Base-by-base conservation (phyloP, 1,140 invertebrate species). In the Drosophila takahashii region DNA sequence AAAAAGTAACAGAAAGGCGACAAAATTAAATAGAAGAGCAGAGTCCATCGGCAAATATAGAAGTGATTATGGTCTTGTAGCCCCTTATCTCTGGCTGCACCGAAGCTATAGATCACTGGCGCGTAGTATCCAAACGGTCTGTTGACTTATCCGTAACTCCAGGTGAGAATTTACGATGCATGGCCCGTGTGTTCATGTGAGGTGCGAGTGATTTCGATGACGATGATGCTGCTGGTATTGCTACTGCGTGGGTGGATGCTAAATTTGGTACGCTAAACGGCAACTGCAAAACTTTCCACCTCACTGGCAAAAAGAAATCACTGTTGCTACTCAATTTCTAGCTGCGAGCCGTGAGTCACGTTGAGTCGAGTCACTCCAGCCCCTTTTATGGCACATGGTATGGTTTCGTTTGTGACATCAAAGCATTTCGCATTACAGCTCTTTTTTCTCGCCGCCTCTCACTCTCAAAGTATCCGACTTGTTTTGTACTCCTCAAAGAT, bases 111-210 rank as follows among this genome's bases (percentile, higher is more conserved):
- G 64, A 67, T 67, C 59, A 50, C 8, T 34, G 59, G 2, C 59
- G 29, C 8, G 9, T 32, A 26, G 42, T 48, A 50, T 34, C 60
- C 45, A 41, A 41, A 39, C 27, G 16, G 58, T 22, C 22, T 22
- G 22, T 22, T 22, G 22, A n/a, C 18, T 62, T 62, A 62, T 62
- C 11, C 11, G 29, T 27, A 27, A 22, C 39, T 64, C 39, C 37
- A 48, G 62, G 62, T 66, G 64, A 32, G 47, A 67, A 65, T 59
- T 70, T 71, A 58, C 37, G 52, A 41, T 37, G 22, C 44, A 36
- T 18, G 36, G 34, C 18, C 41, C 15, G 54, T 44, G 66, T 44
- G 66, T 51, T 36, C 69, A 72, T 45, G 65, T 36, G 48, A 58
- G 29, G 26, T 50, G 65, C 44, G 67, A 51, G 29, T 51, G 32